A percentile compares a stretch with the other conserved stretches of the same genome.
Evolutionary conservation across 2,888 invertebrate species (phyloP).

Genomic region (Melipona bicolor): DNA sequence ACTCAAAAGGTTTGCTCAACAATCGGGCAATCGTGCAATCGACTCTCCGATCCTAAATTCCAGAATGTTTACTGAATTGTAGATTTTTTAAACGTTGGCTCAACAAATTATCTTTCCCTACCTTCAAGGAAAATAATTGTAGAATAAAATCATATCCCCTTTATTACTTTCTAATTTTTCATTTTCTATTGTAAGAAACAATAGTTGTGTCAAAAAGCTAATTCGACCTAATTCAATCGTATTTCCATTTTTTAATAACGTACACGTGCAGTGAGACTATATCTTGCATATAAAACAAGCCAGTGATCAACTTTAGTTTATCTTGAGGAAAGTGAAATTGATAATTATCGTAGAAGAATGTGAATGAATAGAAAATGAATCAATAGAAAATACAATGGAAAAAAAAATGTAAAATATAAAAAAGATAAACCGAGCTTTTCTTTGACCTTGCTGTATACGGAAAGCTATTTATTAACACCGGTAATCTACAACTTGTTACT

Average conservation of each 20-base stretch:
- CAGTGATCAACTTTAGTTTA: conserved; percentile 48
- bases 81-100: neutral
- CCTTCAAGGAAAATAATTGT: no score
- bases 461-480: neutral
- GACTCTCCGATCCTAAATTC: conserved; percentile 20
- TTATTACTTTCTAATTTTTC: neutral
- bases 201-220: neutral
- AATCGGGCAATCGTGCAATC: conserved; percentile 40
- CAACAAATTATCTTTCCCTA: neutral
- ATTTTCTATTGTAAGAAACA: no score
- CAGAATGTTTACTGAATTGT: neutral
- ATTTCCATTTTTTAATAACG: conserved; percentile 2
- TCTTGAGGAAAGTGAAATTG: conserved; percentile 52
- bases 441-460: neutral
- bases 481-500: no score
- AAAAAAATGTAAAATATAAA: no score
- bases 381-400: neutral
- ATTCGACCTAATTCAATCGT: conserved; percentile 24
- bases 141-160: no score
- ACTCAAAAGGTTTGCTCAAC: conserved; percentile 33
- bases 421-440: neutral
- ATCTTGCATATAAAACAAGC: conserved; percentile 46
- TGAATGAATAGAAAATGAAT: conserved; percentile 35
- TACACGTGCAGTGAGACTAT: conserved; percentile 8
- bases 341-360: conserved; percentile 37